Evolutionary conservation across 92 coral and sea anemone species (phyloP).

Genomic region (Chrysogorgia sp.): DNA sequence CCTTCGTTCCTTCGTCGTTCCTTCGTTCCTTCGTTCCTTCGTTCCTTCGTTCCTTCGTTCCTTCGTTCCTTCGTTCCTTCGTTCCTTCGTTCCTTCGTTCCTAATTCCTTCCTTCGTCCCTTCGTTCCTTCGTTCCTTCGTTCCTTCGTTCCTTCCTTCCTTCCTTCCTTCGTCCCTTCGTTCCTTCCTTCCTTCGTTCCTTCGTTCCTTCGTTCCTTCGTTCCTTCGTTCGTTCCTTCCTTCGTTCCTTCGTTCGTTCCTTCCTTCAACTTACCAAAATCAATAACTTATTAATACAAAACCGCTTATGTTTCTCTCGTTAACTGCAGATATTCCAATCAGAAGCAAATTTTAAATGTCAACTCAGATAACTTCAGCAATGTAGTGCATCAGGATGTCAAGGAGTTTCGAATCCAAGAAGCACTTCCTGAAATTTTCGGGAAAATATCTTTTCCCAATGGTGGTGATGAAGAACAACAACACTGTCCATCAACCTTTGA

Average conservation of each 20-base stretch:
- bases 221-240: too few relatives aligned
- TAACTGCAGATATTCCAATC: conserved; percentile 13
- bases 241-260: too few relatives aligned
- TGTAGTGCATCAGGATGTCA: conserved; percentile 20
- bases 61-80: neutral
- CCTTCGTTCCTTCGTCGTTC: neutral
- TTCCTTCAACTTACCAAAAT: neutral
- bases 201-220: too few relatives aligned
- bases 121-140: too few relatives aligned
- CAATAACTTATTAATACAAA: too few relatives aligned
- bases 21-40: neutral
- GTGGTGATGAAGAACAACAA: neutral
- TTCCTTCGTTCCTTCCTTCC: too few relatives aligned
- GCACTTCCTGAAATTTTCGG: conserved; percentile 11
- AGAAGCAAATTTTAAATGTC: conserved; percentile 26
- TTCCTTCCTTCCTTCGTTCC: too few relatives aligned
- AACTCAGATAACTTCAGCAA: conserved; percentile 26
- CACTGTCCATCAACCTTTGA: conserved; percentile 58
- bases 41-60: neutral
- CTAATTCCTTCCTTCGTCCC: too few relatives aligned
- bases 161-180: too few relatives aligned
- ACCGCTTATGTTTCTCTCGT: neutral
- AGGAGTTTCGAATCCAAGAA: conserved; percentile 40
- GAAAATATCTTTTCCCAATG: neutral
- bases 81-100: too few relatives aligned